A percentile compares a stretch with the other conserved stretches of the same genome.
These are phyloP conservation scores for Limnephilus auricula DNA, from an alignment of 2,888 invertebrate species.

Conservation along the genomic window DNA sequence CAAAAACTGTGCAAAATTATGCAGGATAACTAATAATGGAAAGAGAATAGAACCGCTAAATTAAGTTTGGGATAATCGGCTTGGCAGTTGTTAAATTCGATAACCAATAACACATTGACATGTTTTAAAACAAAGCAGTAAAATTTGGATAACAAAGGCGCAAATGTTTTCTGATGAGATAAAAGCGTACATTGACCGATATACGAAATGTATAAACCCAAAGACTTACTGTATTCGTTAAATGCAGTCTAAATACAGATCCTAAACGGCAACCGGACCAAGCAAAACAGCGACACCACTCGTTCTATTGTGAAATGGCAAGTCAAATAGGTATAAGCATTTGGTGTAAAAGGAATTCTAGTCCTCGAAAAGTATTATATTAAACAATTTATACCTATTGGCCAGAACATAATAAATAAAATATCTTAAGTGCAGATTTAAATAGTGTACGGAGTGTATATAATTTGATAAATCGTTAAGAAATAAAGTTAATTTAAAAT, in stretches of 20 bases:
- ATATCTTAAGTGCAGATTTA: neutral
- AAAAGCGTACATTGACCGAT: neutral
- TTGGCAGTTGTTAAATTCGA: neutral
- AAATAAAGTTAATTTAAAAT: slow-evolving; percentile 51
- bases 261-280: slow-evolving; percentile 56
- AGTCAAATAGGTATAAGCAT: slow-evolving; percentile 44
- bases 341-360: neutral
- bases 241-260: slow-evolving; percentile 28
- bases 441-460: neutral
- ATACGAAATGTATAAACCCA: neutral
- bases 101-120: slow-evolving; percentile 27
- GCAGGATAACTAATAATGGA: neutral
- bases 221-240: slow-evolving; percentile 41
- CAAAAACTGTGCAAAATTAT: neutral
- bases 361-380: neutral
- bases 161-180: slow-evolving; percentile 19
- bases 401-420: neutral
- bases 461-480: slow-evolving; percentile 8
- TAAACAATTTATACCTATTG: neutral
- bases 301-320: slow-evolving; percentile 54
- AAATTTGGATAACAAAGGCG: neutral
- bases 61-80: slow-evolving; percentile 6
- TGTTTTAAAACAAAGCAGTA: slow-evolving; percentile 27
- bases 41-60: neutral
- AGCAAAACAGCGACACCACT: slow-evolving; percentile 62